Evolutionary conservation across 2,113 vertebrate genomes (phyloP), one percentile per base, ranked within the genome.

Genomic region (Euleptes europaea): DNA sequence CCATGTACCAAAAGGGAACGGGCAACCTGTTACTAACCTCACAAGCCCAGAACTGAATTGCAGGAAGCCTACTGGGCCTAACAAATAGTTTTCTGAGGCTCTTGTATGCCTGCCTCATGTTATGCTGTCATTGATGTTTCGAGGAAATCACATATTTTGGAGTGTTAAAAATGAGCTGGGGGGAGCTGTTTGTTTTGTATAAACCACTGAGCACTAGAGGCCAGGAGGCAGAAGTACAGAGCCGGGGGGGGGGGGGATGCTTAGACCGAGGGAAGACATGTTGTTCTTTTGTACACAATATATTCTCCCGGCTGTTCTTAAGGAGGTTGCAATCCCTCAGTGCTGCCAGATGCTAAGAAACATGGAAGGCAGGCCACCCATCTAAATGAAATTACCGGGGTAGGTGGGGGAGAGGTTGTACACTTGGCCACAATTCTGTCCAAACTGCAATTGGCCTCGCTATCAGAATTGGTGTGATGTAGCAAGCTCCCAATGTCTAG

Each of bases 271-370:
- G 3, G 17, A 31, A 38, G 33, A 6, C 69, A 47, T 66, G 60
- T 44, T 60, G 69, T 51, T 66, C 63, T 76, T 14, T 66, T 76
- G n/a, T 63, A 14, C 12, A 42, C 67, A 72, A 23, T 57, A 77
- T 79, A 40, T 65, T 79, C 57, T 79, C 57, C 44, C 77, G 65
- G 57, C 57, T 79, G 57, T 65, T 44, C 77, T 80, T 80, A 67
- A 80, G 78, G 10, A 79, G 57, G 31, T 7, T 49, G n/a, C 66
- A 67, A 49, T 69, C 78, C 21, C 78, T 80, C 31, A 67, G 42
- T 33, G 14, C 28, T 65, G 44, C 21, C 57, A 66, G 82, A 84
- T 35, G 60, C 60, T 47, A 28, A 33, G n/a, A 66, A 76, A 40
- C 47, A 54, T 75, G 60, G 60, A 51, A 84, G 14, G 60, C n/a